Conservation (phyloP, 2,113 vertebrate genomes). For the Neopipo cinnamomea region DNA sequence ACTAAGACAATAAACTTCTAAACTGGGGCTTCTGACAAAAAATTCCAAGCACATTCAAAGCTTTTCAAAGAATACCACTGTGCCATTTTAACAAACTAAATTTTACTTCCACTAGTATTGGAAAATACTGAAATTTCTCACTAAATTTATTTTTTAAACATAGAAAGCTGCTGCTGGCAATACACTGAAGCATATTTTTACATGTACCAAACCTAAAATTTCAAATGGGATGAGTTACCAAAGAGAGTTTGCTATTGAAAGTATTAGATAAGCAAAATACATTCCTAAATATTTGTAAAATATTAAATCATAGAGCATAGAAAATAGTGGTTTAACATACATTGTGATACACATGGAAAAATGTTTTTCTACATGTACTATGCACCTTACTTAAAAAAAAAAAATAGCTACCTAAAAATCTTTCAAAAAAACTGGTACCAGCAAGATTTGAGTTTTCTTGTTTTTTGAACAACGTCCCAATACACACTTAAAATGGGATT, state of each 20-base stretch:
- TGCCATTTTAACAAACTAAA: background rate
- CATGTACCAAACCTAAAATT: background rate
- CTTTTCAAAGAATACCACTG: background rate
- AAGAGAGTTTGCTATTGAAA: background rate
- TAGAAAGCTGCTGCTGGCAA: background rate
- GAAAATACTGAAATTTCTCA: background rate
- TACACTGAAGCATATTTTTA: background rate
- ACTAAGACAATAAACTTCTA: background rate
- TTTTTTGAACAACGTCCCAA: rapidly evolving
- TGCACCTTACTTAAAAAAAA: background rate
- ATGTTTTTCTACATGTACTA: background rate
- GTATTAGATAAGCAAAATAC: background rate
- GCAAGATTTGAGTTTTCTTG: background rate
- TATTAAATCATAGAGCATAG: background rate
- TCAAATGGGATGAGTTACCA: background rate
- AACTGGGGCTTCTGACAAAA: background rate
- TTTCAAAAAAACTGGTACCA: background rate
- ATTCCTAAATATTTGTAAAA: background rate
- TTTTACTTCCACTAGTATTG: background rate
- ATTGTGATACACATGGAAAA: background rate
- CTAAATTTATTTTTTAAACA: background rate
- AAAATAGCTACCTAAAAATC: background rate
- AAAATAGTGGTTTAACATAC: background rate
- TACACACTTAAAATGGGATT: background rate
- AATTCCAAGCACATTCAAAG: background rate